These are phyloP conservation scores for Ligdia adustata DNA, from an alignment of 2,888 invertebrate genomes.

Conservation along the genomic window DNA sequence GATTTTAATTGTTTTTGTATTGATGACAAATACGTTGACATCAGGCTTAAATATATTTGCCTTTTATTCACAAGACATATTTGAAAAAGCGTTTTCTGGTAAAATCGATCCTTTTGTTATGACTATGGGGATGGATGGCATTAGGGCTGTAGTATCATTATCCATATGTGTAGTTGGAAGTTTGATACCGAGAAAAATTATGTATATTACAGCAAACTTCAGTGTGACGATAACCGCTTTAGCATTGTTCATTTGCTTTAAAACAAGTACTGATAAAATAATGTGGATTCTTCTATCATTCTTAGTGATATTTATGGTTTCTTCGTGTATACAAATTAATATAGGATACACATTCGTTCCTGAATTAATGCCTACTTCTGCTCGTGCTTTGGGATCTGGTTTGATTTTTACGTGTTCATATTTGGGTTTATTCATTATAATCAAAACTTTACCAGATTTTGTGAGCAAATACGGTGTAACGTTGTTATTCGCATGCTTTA, in stretches of 20 bases:
- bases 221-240: background rate
- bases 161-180: background rate
- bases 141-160: background rate
- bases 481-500: background rate
- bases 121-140: background rate
- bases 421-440: background rate
- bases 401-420: background rate
- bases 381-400: background rate
- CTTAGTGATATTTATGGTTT: background rate
- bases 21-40: background rate
- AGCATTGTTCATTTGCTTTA: background rate
- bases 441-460: background rate
- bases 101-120: background rate
- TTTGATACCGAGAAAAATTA: background rate
- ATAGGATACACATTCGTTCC: background rate
- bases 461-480: background rate
- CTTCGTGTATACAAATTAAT: background rate
- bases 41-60: background rate
- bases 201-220: background rate
- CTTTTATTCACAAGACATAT: background rate
- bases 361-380: background rate
- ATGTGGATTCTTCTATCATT: background rate
- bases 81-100: background rate
- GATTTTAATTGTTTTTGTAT: background rate
- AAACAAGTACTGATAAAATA: background rate